Evolutionary conservation across 2,888 invertebrate species (phyloP), one percentile per base, ranked within the genome.

Genomic region (Tineola bisselliella): DNA sequence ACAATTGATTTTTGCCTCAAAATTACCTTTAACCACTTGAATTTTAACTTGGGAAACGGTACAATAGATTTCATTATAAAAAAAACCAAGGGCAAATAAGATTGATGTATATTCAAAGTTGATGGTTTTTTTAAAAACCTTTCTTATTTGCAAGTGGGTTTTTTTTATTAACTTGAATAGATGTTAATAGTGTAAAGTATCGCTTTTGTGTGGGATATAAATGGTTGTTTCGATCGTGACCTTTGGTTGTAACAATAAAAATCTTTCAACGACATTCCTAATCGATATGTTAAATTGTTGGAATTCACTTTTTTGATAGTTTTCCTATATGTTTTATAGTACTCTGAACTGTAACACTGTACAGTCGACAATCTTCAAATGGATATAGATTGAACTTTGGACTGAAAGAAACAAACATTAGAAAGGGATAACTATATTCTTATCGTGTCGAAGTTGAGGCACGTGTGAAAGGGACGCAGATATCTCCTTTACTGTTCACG

Each of bases 181-280:
- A 11, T 30, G 19, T 15, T 52, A 61, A 61, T 61, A 61, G 61
- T 44, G 56, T 44, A 43, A 31, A 25, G 43, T 15, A 61, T 30
- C 61, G 61, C 56, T 56, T 61, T 63, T 63, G 61, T 63, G 66
- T 66, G 68, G 64, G 64, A 31, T 68, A 69, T 74, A 76, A 78
- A 77, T 74, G 71, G 73, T 64, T 62, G 65, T 66, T 65, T 65
- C 69, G 70, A 72, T 73, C 71, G 73, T 75, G 76, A 79, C 84
- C 84, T 82, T 80, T 72, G 70, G 70, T 66, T 73, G 70, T 69
- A 69, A 73, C 76, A 74, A 76, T 77, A 76, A 76, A 79, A 71
- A 74, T 72, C 66, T 72, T 77, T 79, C 67, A 73, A 69, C 71
- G 69, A 73, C 68, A 73, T 73, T 74, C n/a, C 70, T 70, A 72